Evolutionary conservation across 2,797 vertebrate species (phyloP), one percentile per base, ranked within the genome.

Genomic region (Pristis pectinata): DNA sequence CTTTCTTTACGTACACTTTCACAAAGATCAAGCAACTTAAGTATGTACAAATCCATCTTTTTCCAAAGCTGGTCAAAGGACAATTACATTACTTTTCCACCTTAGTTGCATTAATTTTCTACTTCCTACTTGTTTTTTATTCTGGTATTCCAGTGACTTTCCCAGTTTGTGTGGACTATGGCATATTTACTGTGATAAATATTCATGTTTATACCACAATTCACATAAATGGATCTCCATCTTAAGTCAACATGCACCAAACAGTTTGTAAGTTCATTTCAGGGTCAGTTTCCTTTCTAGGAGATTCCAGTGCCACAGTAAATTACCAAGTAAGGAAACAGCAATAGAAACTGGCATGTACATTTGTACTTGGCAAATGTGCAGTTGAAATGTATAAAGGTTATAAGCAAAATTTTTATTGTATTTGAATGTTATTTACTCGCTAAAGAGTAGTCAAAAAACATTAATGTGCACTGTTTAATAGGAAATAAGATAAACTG

Each of bases 281-380:
- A 67, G 87, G n/a, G 59, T 91, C 87, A 91, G 53, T 44, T n/a
- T 67, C 22, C 87, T 91, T 67, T 41, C 87, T 41, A 67, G 13
- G 17, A 91, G n/a, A 64, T 91, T 91, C 87, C 59, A 64, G 19
- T 37, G 7, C n/a, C 61, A 41, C 61, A 67, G 17, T 41, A 91
- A 64, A 64, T 91, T n/a, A 64, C 87, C 87, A 91, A 64, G 56
- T 64, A 91, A 22, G 87, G 87, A 67, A 67, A 61, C 53, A 89
- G 34, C 85, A n/a, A n/a, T 59, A 30, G 56, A 89, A 91, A 91
- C n/a, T 91, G n/a, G 8, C n/a, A 67, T 91, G 59, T 87, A 6
- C 49, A 19, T n/a, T n/a, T 61, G 56, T 37, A 91, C n/a, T 91
- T 24, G 59, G 59, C 41, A 41, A 91, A 17, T 41, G 19, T 67